Evolutionary conservation across 2,113 vertebrate genomes (phyloP).

Genomic region (Deroptyus accipitrinus): DNA sequence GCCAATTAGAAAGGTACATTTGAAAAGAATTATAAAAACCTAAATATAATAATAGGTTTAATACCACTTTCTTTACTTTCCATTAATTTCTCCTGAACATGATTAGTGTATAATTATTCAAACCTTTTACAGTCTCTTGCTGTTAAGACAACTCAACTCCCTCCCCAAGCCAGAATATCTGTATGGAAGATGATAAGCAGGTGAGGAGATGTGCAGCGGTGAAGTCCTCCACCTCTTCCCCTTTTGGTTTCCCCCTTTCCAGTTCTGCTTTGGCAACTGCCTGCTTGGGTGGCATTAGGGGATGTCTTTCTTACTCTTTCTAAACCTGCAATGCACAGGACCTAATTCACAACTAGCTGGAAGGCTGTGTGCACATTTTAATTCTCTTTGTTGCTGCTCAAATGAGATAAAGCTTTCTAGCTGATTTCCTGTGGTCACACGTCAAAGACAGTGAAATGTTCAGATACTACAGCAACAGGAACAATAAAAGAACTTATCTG

Average conservation of each 20-base stretch:
- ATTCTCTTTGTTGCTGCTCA: neutral
- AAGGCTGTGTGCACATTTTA: neutral
- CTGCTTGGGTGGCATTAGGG: neutral
- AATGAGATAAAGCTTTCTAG: neutral
- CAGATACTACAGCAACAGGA: neutral
- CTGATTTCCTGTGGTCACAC: neutral
- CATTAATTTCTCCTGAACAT: neutral
- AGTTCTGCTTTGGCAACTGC: neutral
- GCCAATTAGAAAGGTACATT: neutral
- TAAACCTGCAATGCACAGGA: neutral
- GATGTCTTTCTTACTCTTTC: neutral
- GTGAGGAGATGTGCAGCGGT: rapidly evolving
- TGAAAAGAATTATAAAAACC: neutral
- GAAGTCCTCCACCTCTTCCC: neutral
- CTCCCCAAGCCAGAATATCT: neutral
- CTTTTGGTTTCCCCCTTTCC: neutral
- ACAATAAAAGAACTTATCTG: neutral
- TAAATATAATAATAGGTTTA: neutral
- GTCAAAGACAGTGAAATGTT: neutral
- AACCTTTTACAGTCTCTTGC: neutral
- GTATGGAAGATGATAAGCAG: neutral
- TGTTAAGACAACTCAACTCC: neutral
- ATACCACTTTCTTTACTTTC: neutral
- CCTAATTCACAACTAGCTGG: neutral
- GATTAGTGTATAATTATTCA: neutral